Base-by-base conservation (phyloP, 2,888 invertebrate genomes). In the Acronicta aceris region DNA sequence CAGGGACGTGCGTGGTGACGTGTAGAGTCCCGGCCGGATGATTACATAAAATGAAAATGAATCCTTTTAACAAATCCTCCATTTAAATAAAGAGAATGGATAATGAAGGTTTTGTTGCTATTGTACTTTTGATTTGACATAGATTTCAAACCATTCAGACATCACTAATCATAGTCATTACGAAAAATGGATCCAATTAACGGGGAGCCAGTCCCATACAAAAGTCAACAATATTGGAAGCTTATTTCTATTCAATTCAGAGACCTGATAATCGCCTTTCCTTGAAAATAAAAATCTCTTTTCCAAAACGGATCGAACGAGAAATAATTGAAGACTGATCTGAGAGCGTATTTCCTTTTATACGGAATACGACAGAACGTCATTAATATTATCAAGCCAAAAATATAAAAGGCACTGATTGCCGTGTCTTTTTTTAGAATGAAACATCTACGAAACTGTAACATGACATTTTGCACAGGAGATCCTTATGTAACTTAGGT, bases 31-130 rank as follows among this genome's bases (percentile, higher is more conserved):
- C 38, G 21, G 33, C 21, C 42, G 25, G 27, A 47, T 40, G 45
- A 63, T 56, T 56, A 71, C 71, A 75, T 73, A 71, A 75, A 71
- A 75, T 42, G 52, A 30, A 59, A 63, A 73, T 71, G 60, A 74
- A 60, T 47, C 57, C 53, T 58, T 70, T 64, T 60, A 43, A 47
- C 13, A 46, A 68, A 58, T 54, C 63, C 17, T 12, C 16, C 16
- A 51, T 68, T 70, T 51, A 17, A 68, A 73, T 68, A 61, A 60
- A 59, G 4, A 25, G 33, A 10, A 43, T 38, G 15, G 36, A 33
- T 25, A 15, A 30, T 17, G n/a, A 17, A 16, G 5, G 27, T 13
- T 45, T n/a, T 41, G 25, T 42, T 21, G 21, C 38, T 52, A 52
- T 33, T 33, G 9, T 53, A 7, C 59, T 59, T 49, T 21, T n/a